Evolutionary conservation across 1,140 invertebrate species (phyloP), one percentile per base, ranked within the genome.

Genomic region (Drosophila sp.): DNA sequence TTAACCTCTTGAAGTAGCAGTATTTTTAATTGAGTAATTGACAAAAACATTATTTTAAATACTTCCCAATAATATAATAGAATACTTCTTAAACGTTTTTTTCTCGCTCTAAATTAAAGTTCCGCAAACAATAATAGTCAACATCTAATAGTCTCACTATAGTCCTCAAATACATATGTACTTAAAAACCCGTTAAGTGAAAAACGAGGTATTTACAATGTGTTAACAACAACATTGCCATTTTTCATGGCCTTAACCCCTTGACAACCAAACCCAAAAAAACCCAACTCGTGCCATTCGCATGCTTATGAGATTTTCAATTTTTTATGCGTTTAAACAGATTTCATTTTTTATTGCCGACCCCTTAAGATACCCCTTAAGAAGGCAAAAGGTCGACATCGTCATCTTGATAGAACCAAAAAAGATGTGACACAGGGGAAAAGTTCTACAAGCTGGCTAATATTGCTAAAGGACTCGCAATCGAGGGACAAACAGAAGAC

Each of bases 121-220:
- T 41, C 0, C 11, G 2, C 48, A 5, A 6, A n/a, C 29, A 50
- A 32, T 25, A 25, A 9, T 9, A 18, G 27, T 8, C 11, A n/a
- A 5, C 13, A 13, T 36, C 8, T 18, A 48, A 61, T 48, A 34
- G 45, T 6, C 29, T 34, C n/a, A 18, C 16, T 27, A 21, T 21
- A 21, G 21, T 21, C n/a, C 5, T 69, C 57, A 62, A 70, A 63
- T 36, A 81, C 72, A 86, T 59, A 59, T 72, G 82, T 87, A 87
- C 78, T 87, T 87, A 89, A 89, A 89, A 87, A 69, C 76, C 84
- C 76, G 84, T 90, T 90, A 90, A 90, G 89, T 90, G 89, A 89
- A 89, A 90, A 90, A 90, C 74, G 83, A 90, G 89, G 89, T 90
- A 90, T 90, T 90, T 90, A 90, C 89, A 90, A 90, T 84, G 89